phyloP scores from a whole-genome alignment of 2,888 invertebrate genomes.

The Heliothis peltigera region DNA sequence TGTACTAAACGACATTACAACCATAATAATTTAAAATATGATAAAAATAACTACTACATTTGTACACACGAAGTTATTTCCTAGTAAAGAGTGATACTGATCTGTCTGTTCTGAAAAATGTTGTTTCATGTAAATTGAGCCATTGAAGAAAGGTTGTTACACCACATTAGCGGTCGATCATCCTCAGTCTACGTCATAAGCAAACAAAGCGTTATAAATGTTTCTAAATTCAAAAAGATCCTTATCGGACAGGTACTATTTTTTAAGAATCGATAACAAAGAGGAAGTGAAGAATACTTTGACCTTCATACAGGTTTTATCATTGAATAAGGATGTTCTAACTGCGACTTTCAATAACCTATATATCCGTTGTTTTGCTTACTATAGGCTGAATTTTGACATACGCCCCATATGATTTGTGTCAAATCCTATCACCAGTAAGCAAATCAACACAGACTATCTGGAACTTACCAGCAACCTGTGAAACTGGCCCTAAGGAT shows the following conservation, averaged over 20 bases:
- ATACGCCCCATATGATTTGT: no score
- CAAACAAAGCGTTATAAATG: slow-evolving; percentile 5
- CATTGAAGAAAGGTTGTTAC: slow-evolving; percentile 27
- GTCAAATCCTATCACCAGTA: no score
- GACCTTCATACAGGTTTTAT: slow-evolving; percentile 7
- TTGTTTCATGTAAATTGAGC: slow-evolving; percentile 10
- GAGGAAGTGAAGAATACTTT: not conserved
- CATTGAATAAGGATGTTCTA: slow-evolving; percentile 5
- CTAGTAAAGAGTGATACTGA: no score
- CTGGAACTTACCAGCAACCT: no score
- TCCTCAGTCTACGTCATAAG: slow-evolving; percentile 20
- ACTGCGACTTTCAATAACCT: no score
- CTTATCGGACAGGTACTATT: slow-evolving; percentile 9
- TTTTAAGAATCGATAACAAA: not conserved
- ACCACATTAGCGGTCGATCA: slow-evolving; percentile 18
- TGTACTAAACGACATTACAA: no score
- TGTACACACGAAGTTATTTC: no score
- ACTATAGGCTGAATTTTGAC: no score
- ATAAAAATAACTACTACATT: no score
- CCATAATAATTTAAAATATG: not conserved
- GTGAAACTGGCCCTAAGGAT: no score
- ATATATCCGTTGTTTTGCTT: no score
- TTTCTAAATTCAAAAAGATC: slow-evolving; percentile 5
- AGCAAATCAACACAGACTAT: no score
- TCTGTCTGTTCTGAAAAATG: not conserved